Evolutionary conservation across 2,888 invertebrate genomes (phyloP), one percentile per base, ranked within the genome.

Genomic region (Gortyna flavago): DNA sequence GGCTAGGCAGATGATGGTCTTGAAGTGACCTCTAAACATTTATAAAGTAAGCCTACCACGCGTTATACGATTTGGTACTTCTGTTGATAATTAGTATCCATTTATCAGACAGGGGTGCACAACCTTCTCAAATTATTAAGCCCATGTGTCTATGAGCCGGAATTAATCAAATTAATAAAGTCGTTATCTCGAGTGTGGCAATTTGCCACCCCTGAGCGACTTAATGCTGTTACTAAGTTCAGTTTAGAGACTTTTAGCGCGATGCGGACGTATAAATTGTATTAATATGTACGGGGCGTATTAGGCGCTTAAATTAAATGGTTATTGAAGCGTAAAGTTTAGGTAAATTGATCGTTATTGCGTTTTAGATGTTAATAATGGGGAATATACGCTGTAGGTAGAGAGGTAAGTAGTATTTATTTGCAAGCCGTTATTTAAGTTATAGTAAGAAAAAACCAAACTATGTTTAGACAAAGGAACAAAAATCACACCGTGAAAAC

Each of bases 161-260:
- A 90, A 92, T 93, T 93, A 93, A 94, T 94, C 92, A 85, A 93
- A 94, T 94, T 94, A 94, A 93, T 93, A 93, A 92, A 92, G 90
- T 92, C 92, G 92, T 94, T 94, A 94, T 89, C 90, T 88, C 87
- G 89, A 93, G 94, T 93, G 90, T 87, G 91, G 92, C 93, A 93
- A 94, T 93, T 93, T 90, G 89, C 77, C 86, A 86, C 88, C 88
- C 88, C 76, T 86, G 87, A 79, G 86, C 78, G 85, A 86, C 82
- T 77, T 90, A 91, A 92, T 87, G 74, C 79, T 80, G 88, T 91
- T 90, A 91, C 67, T 72, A 84, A 83, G 74, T 83, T 84, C 80
- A 82, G 83, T 85, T 85, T 82, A 64, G 82, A 85, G 83, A 87
- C 86, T 87, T 89, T 89, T 77, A 87, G 82, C 82, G 68, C 80